These are phyloP conservation scores for Coptodon rendalli DNA, from an alignment of 2,113 vertebrate genomes.

Conservation along the genomic window DNA sequence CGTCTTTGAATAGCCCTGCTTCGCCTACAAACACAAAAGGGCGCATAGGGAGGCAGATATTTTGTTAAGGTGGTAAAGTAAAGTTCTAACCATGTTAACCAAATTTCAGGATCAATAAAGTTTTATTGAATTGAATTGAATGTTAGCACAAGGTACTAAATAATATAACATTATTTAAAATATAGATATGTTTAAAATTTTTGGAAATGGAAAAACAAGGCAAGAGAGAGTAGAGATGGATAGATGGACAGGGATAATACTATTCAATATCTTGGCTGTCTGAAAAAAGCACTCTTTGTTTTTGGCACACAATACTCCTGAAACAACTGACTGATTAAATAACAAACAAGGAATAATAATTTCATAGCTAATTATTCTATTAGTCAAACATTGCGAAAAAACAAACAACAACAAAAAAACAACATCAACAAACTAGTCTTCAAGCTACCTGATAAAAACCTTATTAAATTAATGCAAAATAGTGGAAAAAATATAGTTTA, in stretches of 20 bases:
- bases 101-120: background rate
- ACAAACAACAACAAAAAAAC: accelerated
- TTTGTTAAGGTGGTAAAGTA: background rate
- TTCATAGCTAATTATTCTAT: background rate
- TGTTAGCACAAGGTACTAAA: background rate
- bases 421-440: background rate
- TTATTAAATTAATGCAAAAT: background rate
- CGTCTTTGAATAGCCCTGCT: conserved; percentile 88
- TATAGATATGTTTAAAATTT: background rate
- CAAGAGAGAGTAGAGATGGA: background rate
- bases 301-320: background rate
- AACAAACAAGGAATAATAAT: background rate
- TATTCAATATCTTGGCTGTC: background rate
- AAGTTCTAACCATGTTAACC: background rate
- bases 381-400: background rate
- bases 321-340: background rate
- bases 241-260: background rate
- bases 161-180: background rate
- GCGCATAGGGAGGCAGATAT: background rate
- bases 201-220: background rate
- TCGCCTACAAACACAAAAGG: conserved; percentile 70
- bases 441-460: background rate
- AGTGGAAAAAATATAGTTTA: background rate
- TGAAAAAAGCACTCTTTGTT: background rate
- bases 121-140: background rate